Base-by-base conservation (phyloP, 2,797 vertebrate species). In the Pantherophis vulpinus region DNA sequence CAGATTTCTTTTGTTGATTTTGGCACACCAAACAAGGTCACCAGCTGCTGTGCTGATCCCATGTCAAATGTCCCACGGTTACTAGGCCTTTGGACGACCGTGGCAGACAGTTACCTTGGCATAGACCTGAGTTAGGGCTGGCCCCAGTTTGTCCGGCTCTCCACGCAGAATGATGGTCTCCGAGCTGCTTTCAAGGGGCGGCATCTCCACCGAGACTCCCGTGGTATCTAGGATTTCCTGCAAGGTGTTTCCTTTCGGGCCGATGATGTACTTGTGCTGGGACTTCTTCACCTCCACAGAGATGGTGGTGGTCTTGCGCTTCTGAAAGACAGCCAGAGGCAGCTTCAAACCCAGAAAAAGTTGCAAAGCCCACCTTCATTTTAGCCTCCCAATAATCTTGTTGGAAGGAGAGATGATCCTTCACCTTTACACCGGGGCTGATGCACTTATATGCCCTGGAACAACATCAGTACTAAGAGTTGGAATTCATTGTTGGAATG, bases 281-380 rank as follows among this genome's bases (percentile, higher is more conserved):
- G 98, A 98, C 94, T 98, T 98, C 96, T 98, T 98, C 95, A 98
- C 98, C 93, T 98, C 97, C 91, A 98, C 97, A 0, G 97, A 98
- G 94, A 98, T 98, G n/a, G 97, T 98, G n/a, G 97, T 98, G 29
- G 98, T 98, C 96, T 98, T 98, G 90, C 97, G 98, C 95, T 98
- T 98, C 98, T 98, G 96, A 10, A 3, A 91, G 90, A 83, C 25
- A 29, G 3, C 9, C 51, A 54, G 55, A 83, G 6, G 61, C 27
- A 2, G 2, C 47, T 61, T 90, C 51, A 23, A 10, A 42, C 13
- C 37, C 14, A 59, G 4, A 11, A 29, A 63, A 37, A 25, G 27
- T 55, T 12, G 14, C 29, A 61, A 55, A 79, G 20, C 9, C 18
- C 13, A 5, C 74, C 12, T 10, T 20, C 18, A 0, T 20, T 2